phyloP scores from a whole-genome alignment of 2,888 invertebrate species.

The Chloroclysta siterata region DNA sequence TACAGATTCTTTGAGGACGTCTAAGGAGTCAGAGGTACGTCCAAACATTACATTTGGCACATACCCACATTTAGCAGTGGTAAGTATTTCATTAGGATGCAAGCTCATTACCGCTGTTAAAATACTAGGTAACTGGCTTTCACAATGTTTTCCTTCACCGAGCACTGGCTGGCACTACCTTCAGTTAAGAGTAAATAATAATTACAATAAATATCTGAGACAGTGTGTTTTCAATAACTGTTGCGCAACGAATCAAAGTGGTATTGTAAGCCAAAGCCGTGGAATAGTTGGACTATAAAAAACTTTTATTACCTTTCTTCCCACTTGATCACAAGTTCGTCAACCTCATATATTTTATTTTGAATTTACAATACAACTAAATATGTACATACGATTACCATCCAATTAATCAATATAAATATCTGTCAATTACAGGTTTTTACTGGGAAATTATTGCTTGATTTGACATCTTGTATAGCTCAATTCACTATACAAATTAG shows the following conservation, averaged over 20 bases:
- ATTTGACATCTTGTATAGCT: constrained; percentile 30
- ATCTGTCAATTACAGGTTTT: constrained; percentile 33
- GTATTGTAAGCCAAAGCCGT: constrained; percentile 59
- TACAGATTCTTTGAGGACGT: no score
- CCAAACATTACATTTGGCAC: no score
- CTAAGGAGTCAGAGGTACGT: no score
- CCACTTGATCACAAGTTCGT: constrained; percentile 69
- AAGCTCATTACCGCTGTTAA: no score
- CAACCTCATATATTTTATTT: constrained; percentile 70
- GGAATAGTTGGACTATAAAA: constrained; percentile 69
- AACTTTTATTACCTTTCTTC: constrained; percentile 76
- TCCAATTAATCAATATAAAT: constrained; percentile 68
- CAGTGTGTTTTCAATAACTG: constrained; percentile 41
- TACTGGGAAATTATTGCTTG: constrained; percentile 19
- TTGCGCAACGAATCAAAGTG: constrained; percentile 52
- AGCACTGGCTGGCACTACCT: no score
- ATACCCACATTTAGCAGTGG: no score
- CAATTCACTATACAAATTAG: constrained; percentile 14
- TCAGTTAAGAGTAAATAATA: constrained; percentile 23
- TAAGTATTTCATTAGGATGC: no score
- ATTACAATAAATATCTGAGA: constrained; percentile 39
- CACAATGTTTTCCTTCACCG: no score
- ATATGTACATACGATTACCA: constrained; percentile 76
- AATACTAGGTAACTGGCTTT: no score
- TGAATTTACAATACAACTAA: constrained; percentile 74